Base-by-base conservation (phyloP, 2,888 invertebrate species). In the Acleris sparsana region DNA sequence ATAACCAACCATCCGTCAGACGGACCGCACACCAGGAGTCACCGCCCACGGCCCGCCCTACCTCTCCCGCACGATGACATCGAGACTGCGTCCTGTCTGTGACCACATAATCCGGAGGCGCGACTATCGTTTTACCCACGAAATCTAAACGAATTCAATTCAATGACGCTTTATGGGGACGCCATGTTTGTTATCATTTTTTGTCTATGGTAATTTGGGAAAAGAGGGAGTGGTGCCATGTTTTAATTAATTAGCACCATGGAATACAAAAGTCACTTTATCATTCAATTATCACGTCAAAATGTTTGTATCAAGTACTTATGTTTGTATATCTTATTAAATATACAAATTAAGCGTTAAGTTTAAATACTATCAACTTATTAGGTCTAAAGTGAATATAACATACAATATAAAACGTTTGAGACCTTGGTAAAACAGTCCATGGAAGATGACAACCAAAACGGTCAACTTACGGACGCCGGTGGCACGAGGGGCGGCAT, bases 141-240 rank as follows among this genome's bases (percentile, higher is more conserved):
- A 73, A 75, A 80, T 79, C 77, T 86, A 87, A 83, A 87, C 82
- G 86, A 81, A 80, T 79, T 75, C 69, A 69, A 76, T 69, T 68
- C 64, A 73, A 75, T 72, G 82, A 87, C 85, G 85, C 88, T 85
- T 73, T 72, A 75, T 66, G 62, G 72, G 73, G 84, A 87, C 89
- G 90, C 91, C 91, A 91, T 91, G 86, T 90, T 90, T 91, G 86
- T 88, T 90, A 80, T 88, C 84, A 85, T 82, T 66, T 75, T 79
- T 79, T 82, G 77, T 79, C 77, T 76, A 67, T 67, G 68, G 63
- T 60, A 68, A 59, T 69, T 58, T 49, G 65, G 55, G 55, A 55
- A 55, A 48, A 61, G 46, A 51, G 44, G 61, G 61, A 65, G 61
- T 61, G 56, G 61, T 57, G 46, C 56, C 64, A 49, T 39, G 7